phyloP scores from a whole-genome alignment of 2,113 vertebrate genomes.

The Calidris pugnax region DNA sequence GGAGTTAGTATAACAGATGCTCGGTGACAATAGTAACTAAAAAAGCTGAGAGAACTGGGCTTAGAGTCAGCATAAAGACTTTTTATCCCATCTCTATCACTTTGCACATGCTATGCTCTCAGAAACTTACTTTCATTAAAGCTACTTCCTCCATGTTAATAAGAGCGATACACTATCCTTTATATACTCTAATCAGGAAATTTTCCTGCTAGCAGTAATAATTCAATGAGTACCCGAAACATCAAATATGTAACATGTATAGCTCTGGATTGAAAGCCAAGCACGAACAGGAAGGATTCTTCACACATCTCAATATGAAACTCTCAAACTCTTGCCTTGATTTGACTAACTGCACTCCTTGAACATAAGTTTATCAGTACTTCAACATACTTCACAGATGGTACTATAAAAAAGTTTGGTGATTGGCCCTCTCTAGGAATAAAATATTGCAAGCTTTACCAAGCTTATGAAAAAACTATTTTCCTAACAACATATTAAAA shows the following conservation, averaged over 20 bases:
- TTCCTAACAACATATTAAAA: background rate
- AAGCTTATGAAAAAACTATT: background rate
- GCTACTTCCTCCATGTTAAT: background rate
- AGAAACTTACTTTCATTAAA: background rate
- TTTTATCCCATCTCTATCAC: background rate
- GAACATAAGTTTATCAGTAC: background rate
- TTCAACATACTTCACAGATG: background rate
- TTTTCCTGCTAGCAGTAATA: background rate
- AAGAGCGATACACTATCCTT: accelerated
- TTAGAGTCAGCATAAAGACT: background rate
- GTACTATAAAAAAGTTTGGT: background rate
- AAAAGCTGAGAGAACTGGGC: background rate
- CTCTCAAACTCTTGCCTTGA: background rate
- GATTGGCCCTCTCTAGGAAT: background rate
- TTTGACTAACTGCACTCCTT: background rate
- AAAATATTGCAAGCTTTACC: background rate
- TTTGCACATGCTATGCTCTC: background rate
- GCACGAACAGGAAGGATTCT: accelerated
- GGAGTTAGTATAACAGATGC: no score
- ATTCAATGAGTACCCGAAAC: background rate
- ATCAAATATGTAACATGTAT: accelerated
- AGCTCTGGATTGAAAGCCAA: background rate
- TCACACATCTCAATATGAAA: background rate
- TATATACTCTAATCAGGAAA: background rate
- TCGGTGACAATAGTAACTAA: background rate